A percentile compares a stretch with the other conserved stretches of the same genome.
phyloP scores from a whole-genome alignment of 2,113 vertebrate species.

The Epinephelus cyanopodus region DNA sequence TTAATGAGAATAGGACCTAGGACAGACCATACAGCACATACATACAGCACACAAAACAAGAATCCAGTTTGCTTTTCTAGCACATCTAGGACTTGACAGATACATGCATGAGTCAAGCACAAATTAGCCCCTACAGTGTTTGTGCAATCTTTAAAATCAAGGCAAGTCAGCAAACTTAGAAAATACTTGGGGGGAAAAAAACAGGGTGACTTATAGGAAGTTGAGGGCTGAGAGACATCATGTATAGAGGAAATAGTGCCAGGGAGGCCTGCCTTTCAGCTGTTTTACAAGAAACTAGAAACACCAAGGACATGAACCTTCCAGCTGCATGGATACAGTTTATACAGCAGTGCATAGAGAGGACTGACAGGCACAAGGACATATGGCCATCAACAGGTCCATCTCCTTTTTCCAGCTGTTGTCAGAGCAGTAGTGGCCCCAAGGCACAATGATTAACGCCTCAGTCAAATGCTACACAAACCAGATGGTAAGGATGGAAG shows the following conservation, averaged over 20 bases:
- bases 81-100: no score
- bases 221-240: conserved; percentile 2
- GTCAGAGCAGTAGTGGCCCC: conserved; percentile 46
- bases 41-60: background rate
- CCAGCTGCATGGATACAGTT: conserved; percentile 54
- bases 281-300: conserved; percentile 44
- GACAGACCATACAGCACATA: background rate
- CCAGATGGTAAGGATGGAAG: conserved; percentile 69
- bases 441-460: conserved; percentile 63
- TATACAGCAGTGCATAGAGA: conserved; percentile 8
- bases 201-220: background rate
- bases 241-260: background rate
- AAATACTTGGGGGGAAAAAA: background rate
- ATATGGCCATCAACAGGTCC: conserved; percentile 64
- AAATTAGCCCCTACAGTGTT: background rate
- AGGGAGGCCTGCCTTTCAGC: conserved; percentile 27
- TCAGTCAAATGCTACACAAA: conserved; percentile 67
- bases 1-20: background rate
- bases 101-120: no score
- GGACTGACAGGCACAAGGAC: conserved; percentile 45
- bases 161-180: background rate
- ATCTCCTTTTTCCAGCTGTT: conserved; percentile 71
- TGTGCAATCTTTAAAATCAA: background rate
- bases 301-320: conserved; percentile 52
- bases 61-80: background rate